Conservation (phyloP, 2,113 vertebrate species). For the Mungos mungo region DNA sequence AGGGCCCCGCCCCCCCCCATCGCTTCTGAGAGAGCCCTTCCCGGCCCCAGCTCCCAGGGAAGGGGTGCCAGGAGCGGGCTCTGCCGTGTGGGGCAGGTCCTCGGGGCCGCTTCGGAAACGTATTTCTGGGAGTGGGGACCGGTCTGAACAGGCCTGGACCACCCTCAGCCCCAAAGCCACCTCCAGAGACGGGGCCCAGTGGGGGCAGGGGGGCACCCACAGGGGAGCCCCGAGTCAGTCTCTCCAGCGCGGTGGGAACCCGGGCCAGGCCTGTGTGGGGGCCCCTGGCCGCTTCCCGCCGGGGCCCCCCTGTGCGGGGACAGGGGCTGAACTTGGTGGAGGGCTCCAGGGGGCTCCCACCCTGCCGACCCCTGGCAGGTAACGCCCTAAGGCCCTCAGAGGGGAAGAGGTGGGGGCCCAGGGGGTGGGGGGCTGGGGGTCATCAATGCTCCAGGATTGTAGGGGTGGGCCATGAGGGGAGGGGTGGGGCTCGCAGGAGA, state of each 20-base stretch:
- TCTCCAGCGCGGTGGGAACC: accelerated
- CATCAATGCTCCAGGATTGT: accelerated
- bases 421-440: not conserved
- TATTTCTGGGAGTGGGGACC: accelerated
- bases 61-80: not conserved
- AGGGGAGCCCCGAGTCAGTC: accelerated
- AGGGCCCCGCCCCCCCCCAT: accelerated
- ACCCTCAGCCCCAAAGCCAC: not conserved
- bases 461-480: not conserved
- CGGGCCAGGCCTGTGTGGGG: accelerated
- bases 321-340: not conserved
- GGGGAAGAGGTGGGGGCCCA: not conserved
- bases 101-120: accelerated
- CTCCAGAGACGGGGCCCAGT: not conserved
- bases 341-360: accelerated
- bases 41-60: accelerated
- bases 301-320: not conserved
- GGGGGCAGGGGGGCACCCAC: not conserved
- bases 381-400: not conserved
- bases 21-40: not conserved
- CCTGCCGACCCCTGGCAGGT: not conserved
- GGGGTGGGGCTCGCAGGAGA: not conserved
- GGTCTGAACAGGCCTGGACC: not conserved
- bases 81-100: not conserved
- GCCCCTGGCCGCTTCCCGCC: accelerated